Percentiles rank a stretch among this genome's conserved stretches.
Conservation (phyloP, 1,140 invertebrate genomes). For the Campoletis sonorensis region DNA sequence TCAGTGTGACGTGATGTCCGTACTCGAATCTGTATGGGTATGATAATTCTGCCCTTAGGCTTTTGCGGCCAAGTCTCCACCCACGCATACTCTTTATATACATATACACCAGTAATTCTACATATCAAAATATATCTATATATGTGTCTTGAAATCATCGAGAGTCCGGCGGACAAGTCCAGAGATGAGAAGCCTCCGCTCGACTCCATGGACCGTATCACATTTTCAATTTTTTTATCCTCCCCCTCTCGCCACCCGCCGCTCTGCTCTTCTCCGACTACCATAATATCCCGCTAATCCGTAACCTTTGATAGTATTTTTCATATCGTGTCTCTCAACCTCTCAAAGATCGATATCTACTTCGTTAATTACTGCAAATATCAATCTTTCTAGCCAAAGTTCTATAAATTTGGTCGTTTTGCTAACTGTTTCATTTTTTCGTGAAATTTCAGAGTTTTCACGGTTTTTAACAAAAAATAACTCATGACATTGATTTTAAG, state of each 20-base stretch:
- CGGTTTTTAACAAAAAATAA: too few relatives aligned
- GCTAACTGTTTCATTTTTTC: too few relatives aligned
- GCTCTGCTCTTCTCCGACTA: too few relatives aligned
- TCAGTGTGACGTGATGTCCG: constrained; percentile 39
- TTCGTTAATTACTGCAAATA: not conserved
- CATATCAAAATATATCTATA: not conserved
- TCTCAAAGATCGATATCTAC: not conserved
- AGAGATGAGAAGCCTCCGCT: constrained; percentile 15
- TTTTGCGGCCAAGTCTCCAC: constrained; percentile 73
- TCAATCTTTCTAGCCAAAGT: too few relatives aligned
- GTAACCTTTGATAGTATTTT: not conserved
- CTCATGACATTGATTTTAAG: too few relatives aligned
- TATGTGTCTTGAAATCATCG: constrained; percentile 32
- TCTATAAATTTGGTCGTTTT: too few relatives aligned
- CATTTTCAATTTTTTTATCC: constrained; percentile 1
- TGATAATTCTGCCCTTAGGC: constrained; percentile 76
- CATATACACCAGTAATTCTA: constrained; percentile 51
- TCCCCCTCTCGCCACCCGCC: too few relatives aligned
- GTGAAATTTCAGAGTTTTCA: too few relatives aligned
- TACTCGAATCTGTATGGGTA: constrained; percentile 69
- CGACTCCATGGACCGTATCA: not conserved
- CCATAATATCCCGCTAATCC: not conserved
- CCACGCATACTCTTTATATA: constrained; percentile 69
- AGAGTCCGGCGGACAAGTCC: constrained; percentile 28
- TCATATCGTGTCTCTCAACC: not conserved